Evolutionary conservation across 2,888 invertebrate genomes (phyloP).

Genomic region (Macrosiphum euphorbiae): DNA sequence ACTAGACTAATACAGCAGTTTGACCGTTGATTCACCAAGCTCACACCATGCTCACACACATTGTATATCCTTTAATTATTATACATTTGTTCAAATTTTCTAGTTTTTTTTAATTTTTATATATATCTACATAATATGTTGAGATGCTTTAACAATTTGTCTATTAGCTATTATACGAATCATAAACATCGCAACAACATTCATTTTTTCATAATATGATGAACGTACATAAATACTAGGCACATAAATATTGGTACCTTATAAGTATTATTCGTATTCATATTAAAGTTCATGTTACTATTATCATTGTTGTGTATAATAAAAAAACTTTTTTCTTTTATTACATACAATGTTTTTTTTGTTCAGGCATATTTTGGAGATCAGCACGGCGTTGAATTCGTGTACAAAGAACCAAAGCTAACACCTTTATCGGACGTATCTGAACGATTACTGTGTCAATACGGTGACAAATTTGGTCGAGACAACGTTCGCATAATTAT

Average conservation of each 20-base stretch:
- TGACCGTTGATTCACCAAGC: no score
- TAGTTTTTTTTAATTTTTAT: no score
- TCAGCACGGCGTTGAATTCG: conserved; percentile 88
- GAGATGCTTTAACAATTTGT: background rate
- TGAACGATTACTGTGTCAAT: conserved; percentile 85
- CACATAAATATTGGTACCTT: background rate
- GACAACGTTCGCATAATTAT: conserved; percentile 92
- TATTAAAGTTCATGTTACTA: background rate
- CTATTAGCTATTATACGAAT: background rate
- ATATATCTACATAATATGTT: no score
- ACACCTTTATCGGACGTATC: conserved; percentile 95
- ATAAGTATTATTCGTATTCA: background rate
- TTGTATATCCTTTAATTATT: no score
- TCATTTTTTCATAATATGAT: background rate
- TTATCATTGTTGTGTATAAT: background rate
- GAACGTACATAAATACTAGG: background rate
- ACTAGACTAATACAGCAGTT: no score
- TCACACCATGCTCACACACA: no score
- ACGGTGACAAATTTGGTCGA: conserved; percentile 87
- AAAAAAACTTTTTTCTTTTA: background rate
- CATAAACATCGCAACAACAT: background rate
- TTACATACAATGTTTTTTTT: background rate
- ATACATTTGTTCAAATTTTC: no score
- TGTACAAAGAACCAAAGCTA: conserved; percentile 96
- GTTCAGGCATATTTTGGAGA: conserved; percentile 83